These are phyloP conservation scores for Eupsilia transversa DNA, from an alignment of 2,888 invertebrate genomes.

Conservation along the genomic window DNA sequence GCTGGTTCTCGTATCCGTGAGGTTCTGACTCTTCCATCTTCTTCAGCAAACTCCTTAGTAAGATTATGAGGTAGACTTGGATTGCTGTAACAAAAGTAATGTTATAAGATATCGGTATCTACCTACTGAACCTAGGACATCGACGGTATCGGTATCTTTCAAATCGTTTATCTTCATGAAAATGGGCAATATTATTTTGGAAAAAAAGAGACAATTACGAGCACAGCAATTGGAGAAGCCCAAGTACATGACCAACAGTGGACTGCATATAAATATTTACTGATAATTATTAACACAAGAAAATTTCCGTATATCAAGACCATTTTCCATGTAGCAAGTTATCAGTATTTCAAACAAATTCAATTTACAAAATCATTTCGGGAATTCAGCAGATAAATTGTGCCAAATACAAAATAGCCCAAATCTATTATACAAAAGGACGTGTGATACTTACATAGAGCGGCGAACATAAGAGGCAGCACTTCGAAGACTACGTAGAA, in stretches of 20 bases:
- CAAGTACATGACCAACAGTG: background rate
- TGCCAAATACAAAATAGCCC: background rate
- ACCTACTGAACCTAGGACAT: background rate
- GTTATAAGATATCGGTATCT: background rate
- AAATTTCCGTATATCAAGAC: background rate
- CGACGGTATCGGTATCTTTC: background rate
- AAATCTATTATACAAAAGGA: too few species aligned
- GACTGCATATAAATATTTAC: background rate
- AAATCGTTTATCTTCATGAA: background rate
- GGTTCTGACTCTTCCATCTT: conserved; percentile 75
- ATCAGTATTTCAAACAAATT: background rate
- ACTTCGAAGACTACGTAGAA: conserved; percentile 69
- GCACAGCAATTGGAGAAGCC: background rate
- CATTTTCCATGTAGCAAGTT: background rate
- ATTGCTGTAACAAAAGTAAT: conserved; percentile 72
- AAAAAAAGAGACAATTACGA: background rate
- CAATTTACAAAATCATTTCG: background rate
- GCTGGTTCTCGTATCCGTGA: conserved; percentile 79
- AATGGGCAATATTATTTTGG: background rate
- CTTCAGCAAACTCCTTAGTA: conserved; percentile 79
- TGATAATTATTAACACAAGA: background rate
- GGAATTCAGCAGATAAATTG: background rate
- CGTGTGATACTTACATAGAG: conserved; percentile 74
- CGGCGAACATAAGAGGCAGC: conserved; percentile 72
- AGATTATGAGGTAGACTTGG: conserved; percentile 79